These are phyloP conservation scores for Acronicta alni DNA, from an alignment of 2,888 invertebrate genomes.

Conservation along the genomic window DNA sequence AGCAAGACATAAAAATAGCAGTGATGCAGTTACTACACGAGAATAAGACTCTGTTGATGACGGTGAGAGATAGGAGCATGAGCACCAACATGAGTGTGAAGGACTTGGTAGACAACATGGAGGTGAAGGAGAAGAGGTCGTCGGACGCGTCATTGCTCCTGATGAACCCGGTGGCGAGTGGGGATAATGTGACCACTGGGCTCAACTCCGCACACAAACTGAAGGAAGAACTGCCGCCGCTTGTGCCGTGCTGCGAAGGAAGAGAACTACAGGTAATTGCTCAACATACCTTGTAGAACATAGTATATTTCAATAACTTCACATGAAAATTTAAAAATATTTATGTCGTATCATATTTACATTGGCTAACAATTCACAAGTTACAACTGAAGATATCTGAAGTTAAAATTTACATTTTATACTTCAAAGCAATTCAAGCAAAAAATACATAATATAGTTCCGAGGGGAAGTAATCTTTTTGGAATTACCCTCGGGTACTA, in stretches of 20 bases:
- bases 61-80: slow-evolving; percentile 67
- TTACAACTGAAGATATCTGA: neutral
- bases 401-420: slow-evolving; percentile 11
- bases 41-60: slow-evolving; percentile 65
- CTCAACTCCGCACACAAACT: slow-evolving; percentile 76
- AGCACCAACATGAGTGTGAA: slow-evolving; percentile 58
- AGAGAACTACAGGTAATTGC: slow-evolving; percentile 75
- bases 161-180: slow-evolving; percentile 85
- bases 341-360: too few species aligned
- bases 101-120: slow-evolving; percentile 67
- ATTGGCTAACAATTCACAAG: too few species aligned
- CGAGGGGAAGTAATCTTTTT: slow-evolving; percentile 46
- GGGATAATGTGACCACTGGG: slow-evolving; percentile 79
- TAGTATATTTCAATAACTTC: too few species aligned
- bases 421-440: slow-evolving; percentile 26
- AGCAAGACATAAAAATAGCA: slow-evolving; percentile 47
- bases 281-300: too few species aligned
- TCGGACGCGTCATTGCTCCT: slow-evolving; percentile 74
- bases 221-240: slow-evolving; percentile 78
- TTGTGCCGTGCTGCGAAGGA: slow-evolving; percentile 85
- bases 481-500: slow-evolving; percentile 49
- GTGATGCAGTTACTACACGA: slow-evolving; percentile 81
- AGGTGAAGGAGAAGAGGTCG: slow-evolving; percentile 79
- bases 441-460: slow-evolving; percentile 41
- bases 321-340: too few species aligned